These are phyloP conservation scores for Chrysochloris asiatica DNA, from an alignment of 2,113 vertebrate species.

Conservation along the genomic window DNA sequence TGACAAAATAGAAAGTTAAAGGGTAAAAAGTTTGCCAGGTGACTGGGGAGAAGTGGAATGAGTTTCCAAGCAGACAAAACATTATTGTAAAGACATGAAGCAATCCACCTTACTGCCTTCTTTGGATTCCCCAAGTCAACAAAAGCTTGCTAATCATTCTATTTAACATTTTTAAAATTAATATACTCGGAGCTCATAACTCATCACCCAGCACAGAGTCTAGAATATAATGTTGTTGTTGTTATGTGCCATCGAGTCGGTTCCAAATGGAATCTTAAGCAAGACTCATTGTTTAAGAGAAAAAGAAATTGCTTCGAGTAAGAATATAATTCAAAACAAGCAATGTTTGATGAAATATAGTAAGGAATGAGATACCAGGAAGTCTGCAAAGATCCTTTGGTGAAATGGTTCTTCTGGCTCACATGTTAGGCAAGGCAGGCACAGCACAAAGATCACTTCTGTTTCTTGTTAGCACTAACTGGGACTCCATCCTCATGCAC, in stretches of 20 bases:
- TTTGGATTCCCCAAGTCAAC: neutral
- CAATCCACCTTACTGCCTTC: neutral
- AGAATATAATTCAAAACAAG: neutral
- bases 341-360: neutral
- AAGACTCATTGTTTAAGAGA: too few species aligned
- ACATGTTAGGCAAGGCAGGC: neutral
- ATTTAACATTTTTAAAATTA: neutral
- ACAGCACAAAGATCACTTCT: neutral
- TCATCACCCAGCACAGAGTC: neutral
- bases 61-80: neutral
- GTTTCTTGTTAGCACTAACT: neutral
- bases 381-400: neutral
- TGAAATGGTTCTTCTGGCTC: neutral
- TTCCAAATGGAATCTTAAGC: too few species aligned
- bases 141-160: neutral
- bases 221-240: too few species aligned
- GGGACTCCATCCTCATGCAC: neutral
- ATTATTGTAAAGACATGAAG: neutral
- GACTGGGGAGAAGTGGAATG: neutral
- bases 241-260: too few species aligned
- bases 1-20: neutral
- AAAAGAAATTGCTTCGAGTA: neutral
- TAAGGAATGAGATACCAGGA: neutral
- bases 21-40: neutral
- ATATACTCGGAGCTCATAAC: neutral